Evolutionary conservation across 2,113 vertebrate genomes (phyloP).

Genomic region (Osmerus eperlanus): DNA sequence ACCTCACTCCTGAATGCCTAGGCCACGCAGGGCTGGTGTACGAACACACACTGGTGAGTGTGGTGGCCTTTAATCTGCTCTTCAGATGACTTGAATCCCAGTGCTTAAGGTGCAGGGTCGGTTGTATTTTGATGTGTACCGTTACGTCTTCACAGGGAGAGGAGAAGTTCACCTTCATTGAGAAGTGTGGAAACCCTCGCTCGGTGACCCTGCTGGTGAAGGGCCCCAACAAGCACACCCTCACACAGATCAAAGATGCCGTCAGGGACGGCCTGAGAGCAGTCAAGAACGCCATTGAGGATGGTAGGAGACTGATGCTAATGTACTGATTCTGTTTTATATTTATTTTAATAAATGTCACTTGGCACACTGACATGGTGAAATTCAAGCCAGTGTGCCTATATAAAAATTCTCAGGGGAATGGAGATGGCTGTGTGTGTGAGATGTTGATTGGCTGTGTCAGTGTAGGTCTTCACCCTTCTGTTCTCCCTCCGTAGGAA

Average conservation of each 20-base stretch:
- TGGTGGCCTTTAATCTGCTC: not conserved
- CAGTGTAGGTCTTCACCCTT: not conserved
- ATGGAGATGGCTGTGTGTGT: not conserved
- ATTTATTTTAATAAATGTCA: no score
- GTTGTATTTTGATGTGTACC: no score
- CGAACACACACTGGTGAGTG: conserved; percentile 89
- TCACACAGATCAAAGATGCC: conserved; percentile 95
- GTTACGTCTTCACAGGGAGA: conserved; percentile 77
- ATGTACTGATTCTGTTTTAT: no score
- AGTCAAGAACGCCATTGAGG: conserved; percentile 96
- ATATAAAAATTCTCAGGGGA: not conserved
- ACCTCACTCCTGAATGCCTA: conserved; percentile 86
- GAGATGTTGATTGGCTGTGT: not conserved
- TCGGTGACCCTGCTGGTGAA: conserved; percentile 92
- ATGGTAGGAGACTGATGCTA: conserved; percentile 71
- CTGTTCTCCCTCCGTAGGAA: conserved; percentile 66
- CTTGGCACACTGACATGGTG: not conserved
- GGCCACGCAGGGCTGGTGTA: conserved; percentile 90
- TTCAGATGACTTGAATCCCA: not conserved
- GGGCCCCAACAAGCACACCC: conserved; percentile 94
- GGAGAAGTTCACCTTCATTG: conserved; percentile 95
- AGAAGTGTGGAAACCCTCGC: conserved; percentile 92
- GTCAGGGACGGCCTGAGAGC: conserved; percentile 90
- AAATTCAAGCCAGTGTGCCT: not conserved
- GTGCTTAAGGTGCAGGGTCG: no score